Base-by-base conservation (phyloP, 2,797 vertebrate species). In the Cephalopachus bancanus region DNA sequence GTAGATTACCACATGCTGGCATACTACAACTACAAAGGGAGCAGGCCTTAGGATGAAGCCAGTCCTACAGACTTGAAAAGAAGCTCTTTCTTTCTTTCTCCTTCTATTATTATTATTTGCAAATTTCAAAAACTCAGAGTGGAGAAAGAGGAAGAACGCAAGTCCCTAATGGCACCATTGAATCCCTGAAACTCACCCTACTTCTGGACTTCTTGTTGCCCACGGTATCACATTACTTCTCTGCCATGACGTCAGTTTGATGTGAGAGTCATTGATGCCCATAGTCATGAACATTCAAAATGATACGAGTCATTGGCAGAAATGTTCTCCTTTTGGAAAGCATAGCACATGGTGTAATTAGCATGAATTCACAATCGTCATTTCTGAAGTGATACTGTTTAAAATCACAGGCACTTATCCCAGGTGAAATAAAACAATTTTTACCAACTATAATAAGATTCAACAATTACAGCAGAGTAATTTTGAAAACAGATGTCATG, bases 401-500 rank as follows among this genome's bases (percentile, higher is more conserved):
- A 91, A 97, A 97, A 96, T 84, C 91, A 60, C 51, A 92, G n/a
- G 33, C 93, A 94, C 75, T 96, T 94, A 94, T 78, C 72, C 76
- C 89, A 97, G 94, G 95, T 97, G 86, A 97, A 96, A 96, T 80
- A 97, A 97, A 60, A 92, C 62, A 92, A 30, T 97, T 97, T 97
- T 95, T 91, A 95, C 91, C 80, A 83, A 95, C 83, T 78, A 30
- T 96, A 97, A 97, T 97, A 93, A 96, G 89, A 97, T 94, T 76
- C 80, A 84, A 89, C 96, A 88, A 95, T 97, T 95, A 97, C 12
- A 94, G 89, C 86, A 71, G 80, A 95, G 76, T 96, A 96, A 96
- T 97, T 97, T 80, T 81, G 93, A 94, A 96, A 97, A 94, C 93
- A 97, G 95, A 97, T 96, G 92, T 97, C 89, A 93, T 60, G 95